Percentiles rank a stretch among this genome's conserved stretches.
These are phyloP conservation scores for Bos indicus DNA, from an alignment of 2,113 vertebrate genomes.

Conservation along the genomic window DNA sequence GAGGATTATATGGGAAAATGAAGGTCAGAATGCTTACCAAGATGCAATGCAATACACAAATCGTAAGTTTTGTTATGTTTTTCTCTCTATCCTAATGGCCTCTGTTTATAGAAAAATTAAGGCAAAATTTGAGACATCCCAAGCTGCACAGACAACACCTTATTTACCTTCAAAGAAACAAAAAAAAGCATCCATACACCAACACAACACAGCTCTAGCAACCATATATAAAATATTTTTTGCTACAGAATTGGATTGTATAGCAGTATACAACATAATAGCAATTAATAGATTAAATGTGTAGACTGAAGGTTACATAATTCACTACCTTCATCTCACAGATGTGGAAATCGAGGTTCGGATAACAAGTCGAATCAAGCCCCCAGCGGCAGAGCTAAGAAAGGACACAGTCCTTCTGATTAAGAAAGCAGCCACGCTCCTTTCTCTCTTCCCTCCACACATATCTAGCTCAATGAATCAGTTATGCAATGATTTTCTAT, in stretches of 20 bases:
- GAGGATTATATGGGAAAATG: not conserved
- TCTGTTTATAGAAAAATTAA: not conserved
- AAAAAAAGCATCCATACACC: not conserved
- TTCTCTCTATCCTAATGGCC: not conserved
- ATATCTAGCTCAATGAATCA: slow-evolving; percentile 44
- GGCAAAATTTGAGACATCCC: not conserved
- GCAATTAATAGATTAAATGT: not conserved
- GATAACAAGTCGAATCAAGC: not conserved
- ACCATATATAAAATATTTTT: not conserved
- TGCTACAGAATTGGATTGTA: not conserved
- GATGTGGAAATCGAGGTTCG: not conserved
- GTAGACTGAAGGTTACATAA: not conserved
- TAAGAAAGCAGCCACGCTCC: not conserved
- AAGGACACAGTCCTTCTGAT: not conserved
- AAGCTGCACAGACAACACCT: not conserved
- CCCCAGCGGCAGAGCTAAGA: not conserved
- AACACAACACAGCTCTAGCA: too few species aligned
- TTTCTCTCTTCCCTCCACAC: not conserved
- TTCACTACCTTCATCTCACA: not conserved
- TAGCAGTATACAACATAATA: fast-evolving
- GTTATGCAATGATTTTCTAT: slow-evolving; percentile 54
- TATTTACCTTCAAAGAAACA: not conserved
- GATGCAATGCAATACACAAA: not conserved
- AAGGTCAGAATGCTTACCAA: not conserved
- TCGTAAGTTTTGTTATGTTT: not conserved